These are phyloP conservation scores for Drosophila leonis DNA, from an alignment of 2,888 invertebrate genomes.

Conservation along the genomic window DNA sequence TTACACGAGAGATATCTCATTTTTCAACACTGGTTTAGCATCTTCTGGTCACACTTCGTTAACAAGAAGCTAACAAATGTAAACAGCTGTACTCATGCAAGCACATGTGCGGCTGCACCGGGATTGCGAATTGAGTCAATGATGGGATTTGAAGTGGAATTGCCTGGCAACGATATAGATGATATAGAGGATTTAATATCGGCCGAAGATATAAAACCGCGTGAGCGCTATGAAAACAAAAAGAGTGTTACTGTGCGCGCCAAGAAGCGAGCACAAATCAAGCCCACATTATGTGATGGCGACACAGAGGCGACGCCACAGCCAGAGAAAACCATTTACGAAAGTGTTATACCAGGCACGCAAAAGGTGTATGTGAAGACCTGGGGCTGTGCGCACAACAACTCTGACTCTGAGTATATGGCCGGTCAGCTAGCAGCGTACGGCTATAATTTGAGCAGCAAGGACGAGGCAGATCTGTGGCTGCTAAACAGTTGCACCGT, in stretches of 20 bases:
- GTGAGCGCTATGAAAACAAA: constrained; percentile 90
- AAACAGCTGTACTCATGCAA: constrained; percentile 56
- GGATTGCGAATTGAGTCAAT: not conserved
- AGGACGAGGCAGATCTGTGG: constrained; percentile 95
- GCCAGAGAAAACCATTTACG: constrained; percentile 84
- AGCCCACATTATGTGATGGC: constrained; percentile 20
- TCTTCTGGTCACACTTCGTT: constrained; percentile 34
- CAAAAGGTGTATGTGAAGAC: constrained; percentile 95
- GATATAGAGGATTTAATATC: constrained; percentile 95
- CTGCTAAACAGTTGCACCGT: constrained; percentile 99
- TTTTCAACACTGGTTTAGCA: constrained; percentile 30
- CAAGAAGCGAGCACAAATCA: constrained; percentile 85
- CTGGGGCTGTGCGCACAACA: constrained; percentile 99
- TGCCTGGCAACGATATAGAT: constrained; percentile 86
- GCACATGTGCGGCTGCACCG: constrained; percentile 55
- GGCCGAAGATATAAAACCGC: constrained; percentile 92
- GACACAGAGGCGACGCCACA: constrained; percentile 3
- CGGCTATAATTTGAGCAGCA: constrained; percentile 94
- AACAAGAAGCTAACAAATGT: constrained; percentile 20
- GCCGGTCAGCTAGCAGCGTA: constrained; percentile 95
- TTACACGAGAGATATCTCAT: not conserved
- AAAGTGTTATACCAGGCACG: constrained; percentile 90
- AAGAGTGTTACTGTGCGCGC: constrained; percentile 90
- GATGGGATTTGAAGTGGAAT: constrained; percentile 52
- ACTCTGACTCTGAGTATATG: constrained; percentile 99